These are phyloP conservation scores for Iphiclides podalirius DNA, from an alignment of 2,888 invertebrate species.

Conservation along the genomic window DNA sequence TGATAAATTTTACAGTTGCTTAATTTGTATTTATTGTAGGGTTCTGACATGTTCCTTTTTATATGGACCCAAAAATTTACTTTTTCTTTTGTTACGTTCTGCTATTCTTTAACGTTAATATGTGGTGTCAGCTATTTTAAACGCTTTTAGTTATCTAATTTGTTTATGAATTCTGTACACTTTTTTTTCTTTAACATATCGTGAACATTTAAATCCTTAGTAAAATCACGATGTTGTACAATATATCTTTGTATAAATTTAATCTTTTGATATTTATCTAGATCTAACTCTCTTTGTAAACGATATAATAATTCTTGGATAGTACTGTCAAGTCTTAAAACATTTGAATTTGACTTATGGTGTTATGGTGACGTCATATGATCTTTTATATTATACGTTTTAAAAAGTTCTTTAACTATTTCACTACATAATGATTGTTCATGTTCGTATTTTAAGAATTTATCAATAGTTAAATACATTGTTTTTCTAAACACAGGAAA, in stretches of 20 bases:
- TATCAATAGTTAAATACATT: slow-evolving; percentile 30
- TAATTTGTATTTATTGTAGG: slow-evolving; percentile 24
- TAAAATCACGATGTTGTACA: slow-evolving; percentile 19
- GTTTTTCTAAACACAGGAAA: slow-evolving; percentile 26
- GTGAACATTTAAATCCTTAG: slow-evolving; percentile 8
- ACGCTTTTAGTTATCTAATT: slow-evolving; percentile 3
- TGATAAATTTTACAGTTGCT: slow-evolving; percentile 22
- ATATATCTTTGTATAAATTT: no score
- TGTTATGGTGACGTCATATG: no score
- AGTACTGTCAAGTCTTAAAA: slow-evolving; percentile 27
- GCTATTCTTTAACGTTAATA: slow-evolving; percentile 25
- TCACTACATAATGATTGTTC: slow-evolving; percentile 29
- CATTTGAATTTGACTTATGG: no score
- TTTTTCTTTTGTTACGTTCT: slow-evolving; percentile 18
- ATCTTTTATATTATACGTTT: slow-evolving; percentile 25
- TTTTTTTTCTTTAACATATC: slow-evolving; percentile 10
- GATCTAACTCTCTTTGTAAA: slow-evolving; percentile 17
- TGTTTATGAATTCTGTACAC: slow-evolving; percentile 13
- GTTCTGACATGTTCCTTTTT: slow-evolving; percentile 13
- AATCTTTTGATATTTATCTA: slow-evolving; percentile 16
- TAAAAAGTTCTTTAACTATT: slow-evolving; percentile 25
- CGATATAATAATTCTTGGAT: slow-evolving; percentile 23
- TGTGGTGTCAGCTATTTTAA: slow-evolving; percentile 17
- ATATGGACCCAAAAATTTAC: slow-evolving; percentile 22
- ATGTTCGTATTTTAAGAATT: slow-evolving; percentile 29